These are phyloP conservation scores for Nothoprocta perdicaria DNA, from an alignment of 2,113 vertebrate species.

Conservation along the genomic window DNA sequence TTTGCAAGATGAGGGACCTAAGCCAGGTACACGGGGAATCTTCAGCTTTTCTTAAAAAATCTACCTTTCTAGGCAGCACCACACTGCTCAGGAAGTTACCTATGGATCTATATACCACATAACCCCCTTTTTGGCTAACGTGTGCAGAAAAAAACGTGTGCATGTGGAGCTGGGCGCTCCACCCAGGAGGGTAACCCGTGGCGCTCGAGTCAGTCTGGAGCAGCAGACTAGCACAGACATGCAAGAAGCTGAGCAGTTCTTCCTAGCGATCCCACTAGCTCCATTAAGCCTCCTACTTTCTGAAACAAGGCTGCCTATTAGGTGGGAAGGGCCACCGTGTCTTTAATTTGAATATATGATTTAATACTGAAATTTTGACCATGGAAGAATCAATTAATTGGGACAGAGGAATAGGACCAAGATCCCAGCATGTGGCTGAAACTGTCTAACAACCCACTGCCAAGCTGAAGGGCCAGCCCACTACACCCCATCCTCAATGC, in stretches of 20 bases:
- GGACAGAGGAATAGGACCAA: background rate
- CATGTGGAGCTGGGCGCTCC: background rate
- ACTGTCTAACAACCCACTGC: background rate
- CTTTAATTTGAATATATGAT: background rate
- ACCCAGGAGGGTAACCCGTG: accelerated
- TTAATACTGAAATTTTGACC: background rate
- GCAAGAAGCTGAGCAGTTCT: background rate
- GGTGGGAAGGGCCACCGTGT: background rate
- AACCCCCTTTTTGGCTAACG: background rate
- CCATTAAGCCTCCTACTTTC: background rate
- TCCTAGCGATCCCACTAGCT: background rate
- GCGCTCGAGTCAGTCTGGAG: background rate
- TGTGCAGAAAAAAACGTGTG: background rate
- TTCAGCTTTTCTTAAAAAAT: background rate
- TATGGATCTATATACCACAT: background rate
- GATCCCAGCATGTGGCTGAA: background rate
- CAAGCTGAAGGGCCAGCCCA: background rate
- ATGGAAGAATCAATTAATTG: background rate
- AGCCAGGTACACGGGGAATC: accelerated
- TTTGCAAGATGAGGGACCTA: background rate
- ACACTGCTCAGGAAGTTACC: background rate
- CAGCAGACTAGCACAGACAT: too few species aligned
- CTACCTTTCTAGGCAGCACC: background rate
- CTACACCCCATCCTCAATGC: background rate
- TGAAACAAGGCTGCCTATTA: too few species aligned